Percentiles rank a stretch among this genome's conserved stretches.
phyloP scores from a whole-genome alignment of 2,888 invertebrate genomes.

The Cephonodes hylas region DNA sequence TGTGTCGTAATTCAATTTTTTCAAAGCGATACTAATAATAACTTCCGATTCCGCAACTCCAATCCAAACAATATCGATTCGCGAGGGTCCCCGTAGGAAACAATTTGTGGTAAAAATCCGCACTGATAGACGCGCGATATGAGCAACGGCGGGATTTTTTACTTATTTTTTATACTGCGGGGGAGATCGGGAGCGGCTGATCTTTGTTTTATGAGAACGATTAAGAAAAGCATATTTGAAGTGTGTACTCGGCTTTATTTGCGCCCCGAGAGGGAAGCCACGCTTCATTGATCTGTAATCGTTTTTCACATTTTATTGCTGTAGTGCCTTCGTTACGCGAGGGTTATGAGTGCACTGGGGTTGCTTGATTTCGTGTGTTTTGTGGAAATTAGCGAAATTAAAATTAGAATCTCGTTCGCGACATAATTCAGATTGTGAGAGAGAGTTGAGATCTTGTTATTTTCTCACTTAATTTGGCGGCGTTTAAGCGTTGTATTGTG shows the following conservation, averaged over 20 bases:
- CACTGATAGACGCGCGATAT: constrained; percentile 67
- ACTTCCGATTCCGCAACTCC: constrained; percentile 55
- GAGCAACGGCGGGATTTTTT: constrained; percentile 69
- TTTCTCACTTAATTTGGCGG: constrained; percentile 71
- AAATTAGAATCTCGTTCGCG: constrained; percentile 51
- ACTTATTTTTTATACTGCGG: constrained; percentile 57
- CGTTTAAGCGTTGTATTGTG: constrained; percentile 68
- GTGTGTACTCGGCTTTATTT: constrained; percentile 79
- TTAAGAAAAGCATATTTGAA: constrained; percentile 82
- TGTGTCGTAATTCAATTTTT: constrained; percentile 52
- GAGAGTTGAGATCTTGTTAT: constrained; percentile 53
- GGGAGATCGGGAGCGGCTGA: constrained; percentile 72
- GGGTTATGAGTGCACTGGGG: constrained; percentile 62
- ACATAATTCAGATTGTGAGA: constrained; percentile 50
- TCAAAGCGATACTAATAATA: constrained; percentile 59
- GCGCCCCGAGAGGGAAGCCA: constrained; percentile 73
- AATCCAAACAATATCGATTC: constrained; percentile 67
- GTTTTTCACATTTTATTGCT: constrained; percentile 78
- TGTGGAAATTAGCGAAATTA: constrained; percentile 55
- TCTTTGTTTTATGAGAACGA: constrained; percentile 82
- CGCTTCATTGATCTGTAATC: constrained; percentile 81
- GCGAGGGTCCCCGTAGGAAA: constrained; percentile 60
- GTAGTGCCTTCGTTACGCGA: constrained; percentile 51
- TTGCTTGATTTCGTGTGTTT: constrained; percentile 47
- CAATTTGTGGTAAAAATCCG: constrained; percentile 73